phyloP scores from a whole-genome alignment of 2,888 invertebrate genomes.

The Hydroisotoma schaefferi region DNA sequence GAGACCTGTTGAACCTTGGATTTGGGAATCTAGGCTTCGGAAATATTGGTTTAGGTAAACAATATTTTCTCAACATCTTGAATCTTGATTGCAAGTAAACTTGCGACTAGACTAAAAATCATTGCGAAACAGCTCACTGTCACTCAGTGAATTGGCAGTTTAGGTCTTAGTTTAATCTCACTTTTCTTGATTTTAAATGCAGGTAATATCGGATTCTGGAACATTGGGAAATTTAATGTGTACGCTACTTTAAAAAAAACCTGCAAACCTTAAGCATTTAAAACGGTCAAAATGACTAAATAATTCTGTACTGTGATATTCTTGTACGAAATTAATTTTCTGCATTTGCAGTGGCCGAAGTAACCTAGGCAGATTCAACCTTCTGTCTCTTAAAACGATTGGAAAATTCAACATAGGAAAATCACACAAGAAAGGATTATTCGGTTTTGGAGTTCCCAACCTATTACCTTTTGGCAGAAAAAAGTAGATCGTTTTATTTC shows the following conservation, averaged over 20 bases:
- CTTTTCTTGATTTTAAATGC: neutral
- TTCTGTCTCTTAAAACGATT: neutral
- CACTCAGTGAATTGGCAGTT: no score
- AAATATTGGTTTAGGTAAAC: slow-evolving; percentile 20
- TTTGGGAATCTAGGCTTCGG: slow-evolving; percentile 21
- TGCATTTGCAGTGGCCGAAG: slow-evolving; percentile 1
- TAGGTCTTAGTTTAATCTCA: neutral
- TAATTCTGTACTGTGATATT: neutral
- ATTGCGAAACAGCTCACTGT: no score
- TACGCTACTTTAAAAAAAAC: neutral
- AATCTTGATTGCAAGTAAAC: neutral
- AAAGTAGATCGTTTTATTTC: no score
- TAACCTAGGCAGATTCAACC: slow-evolving; percentile 15
- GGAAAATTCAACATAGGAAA: slow-evolving; percentile 4
- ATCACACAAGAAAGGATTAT: neutral
- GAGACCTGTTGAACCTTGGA: no score
- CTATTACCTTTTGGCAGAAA: neutral
- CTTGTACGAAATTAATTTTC: neutral
- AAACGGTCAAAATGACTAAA: neutral
- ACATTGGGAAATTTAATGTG: slow-evolving; percentile 11
- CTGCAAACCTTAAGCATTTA: neutral
- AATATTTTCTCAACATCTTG: neutral
- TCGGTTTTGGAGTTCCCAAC: neutral
- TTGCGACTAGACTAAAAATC: no score
- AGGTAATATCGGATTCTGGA: slow-evolving; percentile 8